Conservation (phyloP, 2,888 invertebrate genomes). For the Agrilus mali region DNA sequence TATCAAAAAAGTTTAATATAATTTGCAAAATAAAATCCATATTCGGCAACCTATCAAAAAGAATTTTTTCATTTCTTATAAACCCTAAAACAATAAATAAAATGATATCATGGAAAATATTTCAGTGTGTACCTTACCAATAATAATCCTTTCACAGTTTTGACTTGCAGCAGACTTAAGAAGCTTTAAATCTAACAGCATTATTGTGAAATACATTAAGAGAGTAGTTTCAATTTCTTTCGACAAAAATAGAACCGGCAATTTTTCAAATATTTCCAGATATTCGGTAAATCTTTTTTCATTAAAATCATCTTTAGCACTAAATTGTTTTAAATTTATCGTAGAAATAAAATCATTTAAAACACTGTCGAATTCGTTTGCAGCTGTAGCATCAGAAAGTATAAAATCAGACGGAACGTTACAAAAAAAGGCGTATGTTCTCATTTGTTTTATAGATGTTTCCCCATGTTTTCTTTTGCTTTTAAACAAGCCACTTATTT, state of each 20-base stretch:
- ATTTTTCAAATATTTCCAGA: conserved; percentile 19
- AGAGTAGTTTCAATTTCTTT: conserved; percentile 18
- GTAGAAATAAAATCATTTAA: no score
- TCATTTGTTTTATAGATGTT: conserved; percentile 9
- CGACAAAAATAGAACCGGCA: conserved; percentile 22
- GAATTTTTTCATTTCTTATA: conserved; percentile 17
- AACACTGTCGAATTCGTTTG: not conserved
- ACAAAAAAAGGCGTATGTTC: conserved; percentile 17
- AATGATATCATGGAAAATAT: conserved; percentile 2
- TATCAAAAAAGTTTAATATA: conserved; percentile 18
- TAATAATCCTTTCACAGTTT: conserved; percentile 16
- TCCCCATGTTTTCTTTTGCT: conserved; percentile 21
- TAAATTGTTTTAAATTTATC: not conserved
- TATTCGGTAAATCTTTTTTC: conserved; percentile 12
- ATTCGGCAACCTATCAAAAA: conserved; percentile 15
- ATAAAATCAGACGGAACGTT: conserved; percentile 15
- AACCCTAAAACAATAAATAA: conserved; percentile 18
- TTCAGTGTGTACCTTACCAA: conserved; percentile 17
- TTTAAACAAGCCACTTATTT: conserved; percentile 24
- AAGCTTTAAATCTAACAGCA: conserved; percentile 20
- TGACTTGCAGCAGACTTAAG: not conserved
- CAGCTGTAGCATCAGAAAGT: conserved; percentile 7
- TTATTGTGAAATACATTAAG: conserved; percentile 21
- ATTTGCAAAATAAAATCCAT: conserved; percentile 13
- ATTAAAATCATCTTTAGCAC: conserved; percentile 10